Evolutionary conservation across 37 sponge, comb jelly and placozoan species (phyloP), one percentile per base, ranked within the genome.

Genomic region (Amphimedon queenslandica): DNA sequence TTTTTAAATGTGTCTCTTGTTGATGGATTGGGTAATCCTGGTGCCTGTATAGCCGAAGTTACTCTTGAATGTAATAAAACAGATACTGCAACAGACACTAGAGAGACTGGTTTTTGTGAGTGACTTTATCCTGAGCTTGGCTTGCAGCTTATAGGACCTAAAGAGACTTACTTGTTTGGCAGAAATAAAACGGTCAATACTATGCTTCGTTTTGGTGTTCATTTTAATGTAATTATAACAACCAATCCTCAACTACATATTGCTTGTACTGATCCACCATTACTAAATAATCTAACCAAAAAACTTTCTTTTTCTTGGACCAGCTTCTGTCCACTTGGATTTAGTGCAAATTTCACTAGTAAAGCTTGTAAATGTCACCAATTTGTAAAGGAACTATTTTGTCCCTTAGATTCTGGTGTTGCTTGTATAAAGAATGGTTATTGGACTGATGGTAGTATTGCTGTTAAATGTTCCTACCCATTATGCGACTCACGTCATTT

Each of bases 341-440:
- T 60, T n/a, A 25, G 8, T 5, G 8, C 8, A 6, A 11, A 25
- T 60, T 25, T 25, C 5, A 6, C 61, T 60, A n/a, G 5, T n/a
- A 13, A n/a, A 60, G 28, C 27, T n/a, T 60, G 61, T 60, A 5
- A 60, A n/a, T 60, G 61, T n/a, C 24, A 6, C 28, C 8, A 70
- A 31, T 13, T 39, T 35, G n/a, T n/a, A n/a, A 16, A 4, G 32
- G 37, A 67, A 10, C 31, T 63, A 11, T 63, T 4, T 34, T 63
- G 32, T 63, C 32, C 25, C 33, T 32, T 20, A 18, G 31, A 63
- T 0, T 30, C 21, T 1, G 10, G 31, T 30, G 37, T 39, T 34
- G 39, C 41, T 67, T 36, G 69, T 35, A 67, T 67, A 27, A 37
- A 67, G 69, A 67, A 34, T 36, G 69, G 24, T 11, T 67, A 67